These are phyloP conservation scores for Toxotes jaculatrix DNA, from an alignment of 2,113 vertebrate species.

Conservation along the genomic window DNA sequence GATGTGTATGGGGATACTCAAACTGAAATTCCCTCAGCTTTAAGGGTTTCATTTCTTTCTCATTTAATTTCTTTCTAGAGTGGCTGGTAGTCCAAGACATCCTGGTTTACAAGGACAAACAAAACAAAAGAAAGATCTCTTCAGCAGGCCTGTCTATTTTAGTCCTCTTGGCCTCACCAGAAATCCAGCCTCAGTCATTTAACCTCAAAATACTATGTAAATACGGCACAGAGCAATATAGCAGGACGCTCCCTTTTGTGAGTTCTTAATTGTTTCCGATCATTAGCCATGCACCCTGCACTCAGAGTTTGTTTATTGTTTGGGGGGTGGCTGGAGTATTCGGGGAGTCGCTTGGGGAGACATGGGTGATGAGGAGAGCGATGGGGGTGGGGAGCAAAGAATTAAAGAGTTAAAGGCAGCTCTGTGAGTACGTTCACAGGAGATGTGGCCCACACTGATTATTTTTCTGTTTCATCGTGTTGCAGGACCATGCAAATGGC, in stretches of 20 bases:
- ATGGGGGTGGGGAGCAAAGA: slow-evolving; percentile 45
- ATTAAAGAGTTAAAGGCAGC: slow-evolving; percentile 42
- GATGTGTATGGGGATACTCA: not conserved
- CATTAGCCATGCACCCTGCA: slow-evolving; percentile 70
- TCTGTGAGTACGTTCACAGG: slow-evolving; percentile 9
- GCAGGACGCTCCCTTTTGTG: slow-evolving; percentile 63
- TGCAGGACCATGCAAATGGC: slow-evolving; percentile 58
- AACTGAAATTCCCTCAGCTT: slow-evolving; percentile 36
- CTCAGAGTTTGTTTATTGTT: slow-evolving; percentile 74
- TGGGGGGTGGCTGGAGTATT: slow-evolving; percentile 29
- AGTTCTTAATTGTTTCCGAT: slow-evolving; percentile 78
- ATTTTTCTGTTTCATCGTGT: slow-evolving; percentile 51
- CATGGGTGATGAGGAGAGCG: slow-evolving; percentile 35
- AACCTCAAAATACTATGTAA: slow-evolving; percentile 66
- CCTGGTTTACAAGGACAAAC: slow-evolving; percentile 49
- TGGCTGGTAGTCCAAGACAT: slow-evolving; percentile 4
- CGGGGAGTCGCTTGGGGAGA: slow-evolving; percentile 42
- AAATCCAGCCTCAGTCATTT: slow-evolving; percentile 63
- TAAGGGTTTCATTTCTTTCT: not conserved
- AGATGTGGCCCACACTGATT: slow-evolving; percentile 21
- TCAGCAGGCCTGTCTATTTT: slow-evolving; percentile 20
- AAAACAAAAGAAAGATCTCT: slow-evolving; percentile 57
- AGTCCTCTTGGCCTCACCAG: slow-evolving; percentile 40
- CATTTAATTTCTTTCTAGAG: not conserved
- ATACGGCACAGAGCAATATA: slow-evolving; percentile 56